phyloP scores from a whole-genome alignment of 2,113 vertebrate genomes.

The Forbesichthys agassizii region DNA sequence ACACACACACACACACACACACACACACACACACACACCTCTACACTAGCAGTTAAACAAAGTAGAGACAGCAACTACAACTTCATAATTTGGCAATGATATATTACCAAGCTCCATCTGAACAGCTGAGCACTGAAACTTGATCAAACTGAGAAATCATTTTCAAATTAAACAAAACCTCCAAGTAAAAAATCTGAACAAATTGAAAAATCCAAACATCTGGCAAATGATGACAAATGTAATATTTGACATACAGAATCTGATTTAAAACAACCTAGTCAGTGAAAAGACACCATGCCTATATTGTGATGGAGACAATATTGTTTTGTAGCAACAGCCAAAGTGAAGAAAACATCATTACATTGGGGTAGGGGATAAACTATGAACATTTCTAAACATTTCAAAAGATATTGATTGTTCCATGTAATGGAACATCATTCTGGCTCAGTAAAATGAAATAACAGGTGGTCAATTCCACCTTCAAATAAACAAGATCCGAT shows the following conservation, averaged over 20 bases:
- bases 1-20: too few species aligned
- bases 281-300: conserved; percentile 78
- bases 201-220: conserved; percentile 80
- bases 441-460: conserved; percentile 61
- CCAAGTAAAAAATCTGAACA: conserved; percentile 61
- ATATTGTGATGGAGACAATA: conserved; percentile 80
- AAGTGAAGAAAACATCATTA: conserved; percentile 74
- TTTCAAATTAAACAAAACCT: conserved; percentile 63
- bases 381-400: conserved; percentile 71
- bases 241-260: conserved; percentile 76
- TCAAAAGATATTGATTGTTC: conserved; percentile 64
- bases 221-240: conserved; percentile 84
- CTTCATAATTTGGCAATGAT: conserved; percentile 57
- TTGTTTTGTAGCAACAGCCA: conserved; percentile 76
- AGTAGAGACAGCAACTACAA: conserved; percentile 35
- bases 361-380: conserved; percentile 33
- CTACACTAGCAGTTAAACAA: conserved; percentile 13
- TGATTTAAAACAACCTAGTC: conserved; percentile 72
- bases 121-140: conserved; percentile 72
- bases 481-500: conserved; percentile 63
- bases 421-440: conserved; percentile 71
- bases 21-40: background rate
- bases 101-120: conserved; percentile 44
- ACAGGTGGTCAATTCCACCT: conserved; percentile 64
- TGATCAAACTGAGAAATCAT: conserved; percentile 64